Evolutionary conservation across 2,113 vertebrate genomes (phyloP).

Genomic region (Nothocercus nigrocapillus): DNA sequence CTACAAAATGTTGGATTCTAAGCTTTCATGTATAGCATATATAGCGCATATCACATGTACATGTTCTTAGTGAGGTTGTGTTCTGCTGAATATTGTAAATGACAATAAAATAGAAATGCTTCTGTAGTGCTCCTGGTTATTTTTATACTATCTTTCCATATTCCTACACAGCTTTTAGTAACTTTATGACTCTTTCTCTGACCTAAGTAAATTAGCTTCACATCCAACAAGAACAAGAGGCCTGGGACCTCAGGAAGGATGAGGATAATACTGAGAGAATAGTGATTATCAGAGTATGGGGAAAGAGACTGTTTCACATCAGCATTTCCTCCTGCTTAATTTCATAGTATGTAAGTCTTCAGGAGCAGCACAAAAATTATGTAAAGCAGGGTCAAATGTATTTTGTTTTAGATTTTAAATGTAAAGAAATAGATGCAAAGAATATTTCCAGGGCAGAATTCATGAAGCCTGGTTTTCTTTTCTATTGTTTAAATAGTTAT

Average conservation of each 20-base stretch:
- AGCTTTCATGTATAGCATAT: not conserved
- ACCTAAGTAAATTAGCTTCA: not conserved
- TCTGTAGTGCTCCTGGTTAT: not conserved
- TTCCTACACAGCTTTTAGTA: not conserved
- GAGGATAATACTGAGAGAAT: not conserved
- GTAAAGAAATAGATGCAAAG: not conserved
- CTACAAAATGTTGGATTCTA: not conserved
- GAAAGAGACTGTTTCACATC: not conserved
- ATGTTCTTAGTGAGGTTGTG: not conserved
- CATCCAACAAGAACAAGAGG: not conserved
- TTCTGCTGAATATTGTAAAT: not conserved
- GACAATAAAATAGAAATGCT: not conserved
- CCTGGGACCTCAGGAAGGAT: not conserved
- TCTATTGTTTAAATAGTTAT: not conserved
- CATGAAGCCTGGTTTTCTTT: not conserved
- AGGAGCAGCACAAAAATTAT: not conserved
- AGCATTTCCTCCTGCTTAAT: not conserved
- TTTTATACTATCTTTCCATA: not conserved
- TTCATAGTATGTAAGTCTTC: not conserved
- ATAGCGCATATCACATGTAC: not conserved
- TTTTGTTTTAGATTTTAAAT: not conserved
- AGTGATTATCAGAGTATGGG: not conserved
- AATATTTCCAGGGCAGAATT: not conserved
- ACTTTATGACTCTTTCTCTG: not conserved
- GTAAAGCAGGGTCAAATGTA: not conserved